Percentiles rank a stretch among this genome's conserved stretches.
Conservation (phyloP, 2,113 vertebrate genomes). For the Pomatostomus ruficeps region DNA sequence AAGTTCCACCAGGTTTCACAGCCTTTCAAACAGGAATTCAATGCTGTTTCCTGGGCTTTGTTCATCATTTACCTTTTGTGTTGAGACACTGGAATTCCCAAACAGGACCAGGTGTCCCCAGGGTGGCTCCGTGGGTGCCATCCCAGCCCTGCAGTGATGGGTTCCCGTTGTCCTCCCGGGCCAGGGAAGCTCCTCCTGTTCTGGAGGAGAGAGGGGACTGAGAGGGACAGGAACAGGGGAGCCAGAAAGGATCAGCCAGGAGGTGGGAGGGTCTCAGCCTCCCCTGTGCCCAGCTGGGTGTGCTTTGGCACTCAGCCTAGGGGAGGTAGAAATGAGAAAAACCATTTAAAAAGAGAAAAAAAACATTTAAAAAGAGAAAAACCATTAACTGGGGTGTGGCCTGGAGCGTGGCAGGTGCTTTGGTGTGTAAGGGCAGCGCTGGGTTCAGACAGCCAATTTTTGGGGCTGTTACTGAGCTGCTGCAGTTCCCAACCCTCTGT, state of each 20-base stretch:
- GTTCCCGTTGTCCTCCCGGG: background rate
- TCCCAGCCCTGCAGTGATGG: background rate
- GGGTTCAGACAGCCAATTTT: background rate
- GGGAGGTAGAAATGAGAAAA: background rate
- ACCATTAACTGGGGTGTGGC: background rate
- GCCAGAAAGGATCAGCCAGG: rapidly evolving
- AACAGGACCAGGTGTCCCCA: background rate
- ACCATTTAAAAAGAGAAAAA: background rate
- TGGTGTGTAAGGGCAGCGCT: background rate
- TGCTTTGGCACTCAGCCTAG: background rate
- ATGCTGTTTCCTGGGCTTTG: rapidly evolving
- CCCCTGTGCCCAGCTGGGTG: rapidly evolving
- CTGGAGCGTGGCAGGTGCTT: rapidly evolving
- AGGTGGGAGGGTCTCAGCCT: background rate
- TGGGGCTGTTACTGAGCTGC: background rate
- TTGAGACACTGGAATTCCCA: background rate
- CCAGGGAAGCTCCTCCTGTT: background rate
- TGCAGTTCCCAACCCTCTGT: background rate
- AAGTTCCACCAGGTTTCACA: background rate
- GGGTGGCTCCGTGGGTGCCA: background rate
- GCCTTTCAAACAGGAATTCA: background rate
- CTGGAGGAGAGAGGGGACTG: background rate
- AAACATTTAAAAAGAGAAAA: background rate
- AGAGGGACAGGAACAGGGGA: background rate
- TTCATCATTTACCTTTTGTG: background rate